These are phyloP conservation scores for Microplitis deprimator DNA, from an alignment of 2,888 invertebrate genomes.

Conservation along the genomic window DNA sequence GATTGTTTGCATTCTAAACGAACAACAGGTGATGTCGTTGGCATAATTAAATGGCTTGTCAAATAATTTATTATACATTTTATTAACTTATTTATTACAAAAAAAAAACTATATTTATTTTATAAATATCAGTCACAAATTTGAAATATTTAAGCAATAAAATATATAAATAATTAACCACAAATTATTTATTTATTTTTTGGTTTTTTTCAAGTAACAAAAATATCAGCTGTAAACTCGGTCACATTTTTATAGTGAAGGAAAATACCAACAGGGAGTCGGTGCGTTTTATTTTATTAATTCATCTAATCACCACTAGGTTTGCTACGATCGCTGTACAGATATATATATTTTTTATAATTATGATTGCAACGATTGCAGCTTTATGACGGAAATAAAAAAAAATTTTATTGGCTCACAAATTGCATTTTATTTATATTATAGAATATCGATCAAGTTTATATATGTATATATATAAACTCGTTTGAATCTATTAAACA, in stretches of 20 bases:
- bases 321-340: constrained; percentile 14
- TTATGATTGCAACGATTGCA: neutral
- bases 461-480: neutral
- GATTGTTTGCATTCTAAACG: neutral
- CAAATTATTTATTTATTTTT: neutral
- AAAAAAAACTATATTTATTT: neutral
- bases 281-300: neutral
- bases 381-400: constrained; percentile 4
- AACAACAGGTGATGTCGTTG: constrained; percentile 1
- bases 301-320: constrained; percentile 11
- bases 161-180: neutral
- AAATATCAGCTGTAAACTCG: constrained; percentile 7
- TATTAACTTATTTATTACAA: neutral
- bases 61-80: neutral
- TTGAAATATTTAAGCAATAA: neutral
- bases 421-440: neutral
- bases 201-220: neutral
- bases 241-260: constrained; percentile 2
- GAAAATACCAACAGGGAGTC: constrained; percentile 6
- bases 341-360: neutral
- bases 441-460: neutral
- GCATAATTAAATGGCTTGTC: constrained; percentile 1
- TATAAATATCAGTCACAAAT: neutral
- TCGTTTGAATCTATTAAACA: neutral
- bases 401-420: neutral